Evolutionary conservation across 2,113 vertebrate species (phyloP).

Genomic region (Proterorhinus semilunaris): DNA sequence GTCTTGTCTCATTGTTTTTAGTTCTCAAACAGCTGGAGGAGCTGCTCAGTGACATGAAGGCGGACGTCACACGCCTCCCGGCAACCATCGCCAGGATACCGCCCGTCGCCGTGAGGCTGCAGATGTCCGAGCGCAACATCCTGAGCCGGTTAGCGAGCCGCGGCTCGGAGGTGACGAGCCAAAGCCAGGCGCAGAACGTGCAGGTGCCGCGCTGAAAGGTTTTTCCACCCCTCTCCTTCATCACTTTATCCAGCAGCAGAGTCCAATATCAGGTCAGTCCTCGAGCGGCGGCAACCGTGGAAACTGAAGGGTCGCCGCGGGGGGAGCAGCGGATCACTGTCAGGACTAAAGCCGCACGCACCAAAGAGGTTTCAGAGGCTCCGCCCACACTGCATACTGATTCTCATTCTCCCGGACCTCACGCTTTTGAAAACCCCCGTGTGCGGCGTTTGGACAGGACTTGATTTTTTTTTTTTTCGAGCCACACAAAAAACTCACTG

Average conservation of each 20-base stretch:
- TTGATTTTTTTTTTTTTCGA: constrained; percentile 27
- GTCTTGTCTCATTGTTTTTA: constrained; percentile 53
- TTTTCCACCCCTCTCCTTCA: constrained; percentile 55
- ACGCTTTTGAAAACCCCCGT: too few relatives aligned
- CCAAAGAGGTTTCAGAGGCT: not conserved
- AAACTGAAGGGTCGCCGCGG: constrained; percentile 48
- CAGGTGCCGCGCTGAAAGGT: constrained; percentile 81
- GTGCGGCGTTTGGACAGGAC: not conserved
- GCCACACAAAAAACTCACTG: constrained; percentile 37
- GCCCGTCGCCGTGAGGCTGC: constrained; percentile 91
- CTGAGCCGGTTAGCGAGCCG: constrained; percentile 94
- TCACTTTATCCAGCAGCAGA: constrained; percentile 55
- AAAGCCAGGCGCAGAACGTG: constrained; percentile 69
- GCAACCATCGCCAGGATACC: constrained; percentile 96
- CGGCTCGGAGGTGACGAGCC: constrained; percentile 80
- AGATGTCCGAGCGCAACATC: constrained; percentile 98
- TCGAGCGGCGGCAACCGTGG: constrained; percentile 34
- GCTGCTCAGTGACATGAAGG: constrained; percentile 97
- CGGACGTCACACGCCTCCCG: constrained; percentile 93
- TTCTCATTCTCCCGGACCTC: not conserved
- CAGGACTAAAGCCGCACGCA: not conserved
- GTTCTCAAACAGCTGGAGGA: constrained; percentile 99
- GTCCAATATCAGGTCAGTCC: constrained; percentile 50
- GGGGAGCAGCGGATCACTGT: constrained; percentile 33
- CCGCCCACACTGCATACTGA: not conserved